phyloP scores from a whole-genome alignment of 1,140 invertebrate genomes.

The Pseudoatta argentina region DNA sequence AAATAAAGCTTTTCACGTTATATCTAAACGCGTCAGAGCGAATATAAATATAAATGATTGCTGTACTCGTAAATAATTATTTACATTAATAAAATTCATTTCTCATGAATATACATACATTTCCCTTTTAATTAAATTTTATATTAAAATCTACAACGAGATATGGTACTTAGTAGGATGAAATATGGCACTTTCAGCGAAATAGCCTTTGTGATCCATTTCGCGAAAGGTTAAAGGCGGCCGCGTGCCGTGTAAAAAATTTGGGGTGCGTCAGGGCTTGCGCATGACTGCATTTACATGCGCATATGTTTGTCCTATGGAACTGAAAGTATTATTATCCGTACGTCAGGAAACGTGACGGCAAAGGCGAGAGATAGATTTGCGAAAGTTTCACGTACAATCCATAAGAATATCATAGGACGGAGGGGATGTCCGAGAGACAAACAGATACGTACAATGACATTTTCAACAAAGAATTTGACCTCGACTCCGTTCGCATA shows the following conservation, averaged over 20 bases:
- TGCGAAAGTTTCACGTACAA: not conserved
- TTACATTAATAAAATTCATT: conserved; percentile 29
- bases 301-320: conserved; percentile 39
- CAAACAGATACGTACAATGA: conserved; percentile 28
- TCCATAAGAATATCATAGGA: conserved; percentile 2
- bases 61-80: conserved; percentile 27
- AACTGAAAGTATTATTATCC: conserved; percentile 39
- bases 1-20: not conserved
- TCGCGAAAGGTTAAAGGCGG: conserved; percentile 60
- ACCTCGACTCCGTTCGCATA: not conserved
- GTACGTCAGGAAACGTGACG: conserved; percentile 5
- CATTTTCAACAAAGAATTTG: conserved; percentile 51
- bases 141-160: conserved; percentile 23
- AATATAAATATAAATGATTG: conserved; percentile 27
- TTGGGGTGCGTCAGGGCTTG: conserved; percentile 7
- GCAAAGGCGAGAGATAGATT: not conserved
- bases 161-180: conserved; percentile 23
- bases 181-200: conserved; percentile 39
- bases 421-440: not conserved
- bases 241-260: conserved; percentile 44
- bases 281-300: conserved; percentile 40
- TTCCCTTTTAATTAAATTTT: conserved; percentile 17
- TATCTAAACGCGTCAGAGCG: not conserved
- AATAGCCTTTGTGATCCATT: conserved; percentile 52
- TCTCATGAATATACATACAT: conserved; percentile 6